phyloP scores from a whole-genome alignment of 2,797 vertebrate species.

The Phataginus tricuspis region DNA sequence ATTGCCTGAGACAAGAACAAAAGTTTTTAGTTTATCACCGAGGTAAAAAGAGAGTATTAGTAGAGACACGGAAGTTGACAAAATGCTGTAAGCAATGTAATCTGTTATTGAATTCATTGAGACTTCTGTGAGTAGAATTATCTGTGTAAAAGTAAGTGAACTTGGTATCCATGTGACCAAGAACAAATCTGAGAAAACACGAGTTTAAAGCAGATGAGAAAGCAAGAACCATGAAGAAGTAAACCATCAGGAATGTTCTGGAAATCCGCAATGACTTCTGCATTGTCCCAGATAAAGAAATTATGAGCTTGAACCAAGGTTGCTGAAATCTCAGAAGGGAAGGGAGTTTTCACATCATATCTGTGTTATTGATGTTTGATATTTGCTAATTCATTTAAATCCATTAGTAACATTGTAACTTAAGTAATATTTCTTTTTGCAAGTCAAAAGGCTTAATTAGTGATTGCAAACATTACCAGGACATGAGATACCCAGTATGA shows the following conservation, averaged over 20 bases:
- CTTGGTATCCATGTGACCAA: background rate
- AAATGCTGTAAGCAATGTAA: background rate
- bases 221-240: background rate
- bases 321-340: background rate
- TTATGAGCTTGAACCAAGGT: background rate
- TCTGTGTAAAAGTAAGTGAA: background rate
- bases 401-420: background rate
- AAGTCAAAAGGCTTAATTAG: background rate
- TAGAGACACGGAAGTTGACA: background rate
- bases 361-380: background rate
- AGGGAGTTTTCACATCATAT: background rate
- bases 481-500: background rate
- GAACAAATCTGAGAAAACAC: background rate
- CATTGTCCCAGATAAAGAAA: background rate
- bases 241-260: background rate
- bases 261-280: background rate
- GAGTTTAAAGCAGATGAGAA: background rate
- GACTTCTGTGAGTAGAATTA: background rate
- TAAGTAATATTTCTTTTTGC: background rate
- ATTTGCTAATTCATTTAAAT: background rate
- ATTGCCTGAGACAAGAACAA: background rate
- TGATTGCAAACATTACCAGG: background rate
- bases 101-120: background rate
- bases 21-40: background rate
- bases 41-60: background rate